Evolutionary conservation across 2,888 invertebrate genomes (phyloP).

Genomic region (Dusona sp.): DNA sequence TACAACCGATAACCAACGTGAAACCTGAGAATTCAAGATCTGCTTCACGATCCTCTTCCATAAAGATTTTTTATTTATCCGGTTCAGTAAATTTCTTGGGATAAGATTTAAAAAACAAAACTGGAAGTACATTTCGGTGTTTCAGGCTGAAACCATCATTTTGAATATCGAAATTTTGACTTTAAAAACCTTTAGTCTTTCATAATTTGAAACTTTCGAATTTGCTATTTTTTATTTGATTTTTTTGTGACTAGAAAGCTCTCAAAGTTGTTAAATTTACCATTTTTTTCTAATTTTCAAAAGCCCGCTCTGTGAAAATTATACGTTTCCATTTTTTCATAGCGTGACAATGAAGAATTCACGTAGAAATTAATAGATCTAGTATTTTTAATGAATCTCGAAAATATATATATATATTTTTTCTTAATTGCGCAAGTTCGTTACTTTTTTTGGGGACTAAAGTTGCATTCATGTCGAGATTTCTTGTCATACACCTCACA

Average conservation of each 20-base stretch:
- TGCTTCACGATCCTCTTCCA: neutral
- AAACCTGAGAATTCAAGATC: constrained; percentile 43
- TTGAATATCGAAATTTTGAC: neutral
- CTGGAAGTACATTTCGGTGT: neutral
- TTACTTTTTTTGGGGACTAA: neutral
- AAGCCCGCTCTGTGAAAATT: too few species aligned
- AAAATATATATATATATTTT: neutral
- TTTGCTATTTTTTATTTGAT: too few species aligned
- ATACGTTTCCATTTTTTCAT: too few species aligned
- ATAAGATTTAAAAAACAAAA: neutral
- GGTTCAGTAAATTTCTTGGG: neutral
- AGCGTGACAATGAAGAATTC: too few species aligned
- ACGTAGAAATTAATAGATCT: neutral
- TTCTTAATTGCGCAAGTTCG: neutral
- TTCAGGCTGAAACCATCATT: neutral
- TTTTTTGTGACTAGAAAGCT: too few species aligned
- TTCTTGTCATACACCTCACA: neutral
- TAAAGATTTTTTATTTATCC: neutral
- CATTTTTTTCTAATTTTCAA: neutral
- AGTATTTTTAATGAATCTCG: neutral
- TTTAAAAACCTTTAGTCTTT: neutral
- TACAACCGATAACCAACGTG: constrained; percentile 25
- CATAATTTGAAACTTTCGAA: neutral
- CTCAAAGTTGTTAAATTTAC: neutral
- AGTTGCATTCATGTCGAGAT: neutral